A percentile compares a stretch with the other conserved stretches of the same genome.
Conservation (phyloP, 2,888 invertebrate species). For the Rotaria macrura region DNA sequence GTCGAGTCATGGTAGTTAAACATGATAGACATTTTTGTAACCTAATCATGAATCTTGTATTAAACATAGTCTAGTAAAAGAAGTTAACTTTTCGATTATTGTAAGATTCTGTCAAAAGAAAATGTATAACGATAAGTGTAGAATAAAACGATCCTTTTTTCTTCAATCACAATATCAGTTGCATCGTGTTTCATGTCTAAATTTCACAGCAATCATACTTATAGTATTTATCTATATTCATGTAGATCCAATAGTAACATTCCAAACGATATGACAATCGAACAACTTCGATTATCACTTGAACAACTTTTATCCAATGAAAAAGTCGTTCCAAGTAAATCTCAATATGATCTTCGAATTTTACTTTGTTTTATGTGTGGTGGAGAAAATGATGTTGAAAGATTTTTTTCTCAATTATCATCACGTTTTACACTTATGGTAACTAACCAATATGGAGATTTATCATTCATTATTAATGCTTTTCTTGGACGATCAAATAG, state of each 20-base stretch:
- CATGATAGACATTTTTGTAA: no score
- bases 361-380: constrained; percentile 17
- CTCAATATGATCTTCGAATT: not conserved
- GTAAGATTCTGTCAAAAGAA: no score
- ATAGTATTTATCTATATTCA: no score
- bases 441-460: not conserved
- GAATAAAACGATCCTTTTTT: no score
- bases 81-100: no score
- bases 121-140: no score
- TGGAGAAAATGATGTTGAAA: not conserved
- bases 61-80: not conserved
- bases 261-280: not conserved
- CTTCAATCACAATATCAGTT: no score
- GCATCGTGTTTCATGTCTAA: no score
- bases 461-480: not conserved
- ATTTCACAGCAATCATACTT: no score
- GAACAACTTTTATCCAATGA: not conserved
- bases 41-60: no score
- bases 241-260: not conserved
- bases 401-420: not conserved
- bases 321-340: not conserved
- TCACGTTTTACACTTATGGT: not conserved
- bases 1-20: no score
- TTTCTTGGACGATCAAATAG: not conserved
- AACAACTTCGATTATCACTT: not conserved